Evolutionary conservation across 2,113 vertebrate genomes (phyloP).

Genomic region (Rostratula benghalensis): DNA sequence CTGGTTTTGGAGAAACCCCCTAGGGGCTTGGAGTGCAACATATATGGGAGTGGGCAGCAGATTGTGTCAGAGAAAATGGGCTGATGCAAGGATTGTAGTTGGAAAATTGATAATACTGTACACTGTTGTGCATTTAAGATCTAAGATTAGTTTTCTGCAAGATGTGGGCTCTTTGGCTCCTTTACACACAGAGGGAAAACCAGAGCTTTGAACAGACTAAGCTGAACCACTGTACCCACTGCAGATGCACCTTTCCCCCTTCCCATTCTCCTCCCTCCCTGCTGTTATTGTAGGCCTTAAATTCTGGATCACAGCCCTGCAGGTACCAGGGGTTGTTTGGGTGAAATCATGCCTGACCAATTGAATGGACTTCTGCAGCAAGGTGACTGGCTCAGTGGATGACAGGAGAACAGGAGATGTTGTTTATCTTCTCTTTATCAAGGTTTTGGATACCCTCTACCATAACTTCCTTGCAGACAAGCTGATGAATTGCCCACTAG

Average conservation of each 20-base stretch:
- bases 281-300: not conserved
- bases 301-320: not conserved
- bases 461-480: not conserved
- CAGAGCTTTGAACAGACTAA: not conserved
- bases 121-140: not conserved
- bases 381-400: not conserved
- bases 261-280: not conserved
- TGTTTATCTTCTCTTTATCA: not conserved
- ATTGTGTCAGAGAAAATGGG: not conserved
- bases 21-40: not conserved
- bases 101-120: not conserved
- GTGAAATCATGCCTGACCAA: not conserved
- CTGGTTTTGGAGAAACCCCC: not conserved
- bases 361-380: not conserved
- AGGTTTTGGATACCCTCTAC: not conserved
- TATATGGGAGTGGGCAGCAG: not conserved
- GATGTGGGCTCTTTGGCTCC: not conserved
- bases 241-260: not conserved
- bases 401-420: not conserved
- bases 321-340: not conserved
- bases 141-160: not conserved
- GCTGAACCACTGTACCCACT: not conserved
- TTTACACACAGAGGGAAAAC: not conserved
- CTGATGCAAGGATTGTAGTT: not conserved
- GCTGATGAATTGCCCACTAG: not conserved